Evolutionary conservation across 1,140 invertebrate genomes (phyloP).

Genomic region (Drosophila novamexicana): DNA sequence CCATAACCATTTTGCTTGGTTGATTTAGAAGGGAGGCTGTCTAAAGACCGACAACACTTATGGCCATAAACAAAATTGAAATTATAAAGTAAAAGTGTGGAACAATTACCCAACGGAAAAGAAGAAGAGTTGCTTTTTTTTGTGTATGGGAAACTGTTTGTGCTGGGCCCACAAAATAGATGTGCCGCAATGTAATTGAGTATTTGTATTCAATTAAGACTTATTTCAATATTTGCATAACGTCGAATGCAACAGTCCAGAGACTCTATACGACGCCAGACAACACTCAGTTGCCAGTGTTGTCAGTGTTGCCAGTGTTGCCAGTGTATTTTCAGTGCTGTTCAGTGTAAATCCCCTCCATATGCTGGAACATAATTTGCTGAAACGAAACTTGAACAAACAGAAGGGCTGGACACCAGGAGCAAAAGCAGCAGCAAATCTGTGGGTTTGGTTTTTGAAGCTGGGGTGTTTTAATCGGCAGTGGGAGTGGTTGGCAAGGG

Average conservation of each 20-base stretch:
- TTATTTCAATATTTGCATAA: constrained; percentile 81
- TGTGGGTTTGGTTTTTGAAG: constrained; percentile 6
- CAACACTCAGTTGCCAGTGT: constrained; percentile 12
- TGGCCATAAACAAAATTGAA: constrained; percentile 60
- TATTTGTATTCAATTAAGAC: constrained; percentile 83
- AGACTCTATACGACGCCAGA: constrained; percentile 43
- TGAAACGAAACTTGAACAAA: constrained; percentile 80
- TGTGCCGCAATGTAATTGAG: constrained; percentile 82
- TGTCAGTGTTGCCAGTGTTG: constrained; percentile 5
- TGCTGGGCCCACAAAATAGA: constrained; percentile 74
- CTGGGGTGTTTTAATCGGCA: not conserved
- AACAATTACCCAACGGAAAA: constrained; percentile 32
- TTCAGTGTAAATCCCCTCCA: constrained; percentile 62
- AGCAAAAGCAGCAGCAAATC: constrained; percentile 40
- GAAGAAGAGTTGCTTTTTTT: constrained; percentile 8
- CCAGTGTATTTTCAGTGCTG: constrained; percentile 6
- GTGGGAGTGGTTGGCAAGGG: not conserved
- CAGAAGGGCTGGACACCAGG: constrained; percentile 36
- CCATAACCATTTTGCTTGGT: constrained; percentile 6
- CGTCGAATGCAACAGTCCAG: constrained; percentile 55
- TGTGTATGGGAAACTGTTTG: constrained; percentile 49
- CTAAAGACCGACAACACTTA: constrained; percentile 38
- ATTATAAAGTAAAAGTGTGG: constrained; percentile 56
- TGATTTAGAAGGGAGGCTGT: constrained; percentile 6
- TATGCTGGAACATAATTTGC: constrained; percentile 77